Conservation (phyloP, 2,888 invertebrate species). For the Oligia strigilis region DNA sequence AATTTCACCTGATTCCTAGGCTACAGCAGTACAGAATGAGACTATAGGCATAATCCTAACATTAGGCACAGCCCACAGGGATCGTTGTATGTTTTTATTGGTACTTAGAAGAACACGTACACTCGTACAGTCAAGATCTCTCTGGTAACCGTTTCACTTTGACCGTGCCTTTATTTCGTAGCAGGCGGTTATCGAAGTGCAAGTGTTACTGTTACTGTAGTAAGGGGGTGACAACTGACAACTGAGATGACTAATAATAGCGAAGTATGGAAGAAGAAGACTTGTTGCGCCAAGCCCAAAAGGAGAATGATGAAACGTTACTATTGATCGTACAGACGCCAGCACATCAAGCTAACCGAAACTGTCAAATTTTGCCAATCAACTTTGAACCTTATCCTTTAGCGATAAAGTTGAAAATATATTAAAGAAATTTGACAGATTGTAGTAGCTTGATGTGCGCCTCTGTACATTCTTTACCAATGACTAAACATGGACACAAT, state of each 20-base stretch:
- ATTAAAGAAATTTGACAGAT: too few relatives aligned
- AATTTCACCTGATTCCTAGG: background rate
- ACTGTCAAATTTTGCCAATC: too few relatives aligned
- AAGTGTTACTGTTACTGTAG: background rate
- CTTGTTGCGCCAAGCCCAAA: too few relatives aligned
- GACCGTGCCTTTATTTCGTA: background rate
- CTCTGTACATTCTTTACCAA: background rate
- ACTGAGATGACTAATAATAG: background rate
- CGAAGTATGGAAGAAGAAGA: background rate
- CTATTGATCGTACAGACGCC: too few relatives aligned
- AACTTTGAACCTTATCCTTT: too few relatives aligned
- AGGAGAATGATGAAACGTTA: too few relatives aligned
- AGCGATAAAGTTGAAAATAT: too few relatives aligned
- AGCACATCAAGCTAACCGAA: too few relatives aligned
- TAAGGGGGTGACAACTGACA: background rate
- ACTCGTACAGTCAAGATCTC: too few relatives aligned
- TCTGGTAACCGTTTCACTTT: background rate
- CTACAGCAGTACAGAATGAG: background rate
- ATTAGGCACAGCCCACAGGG: too few relatives aligned
- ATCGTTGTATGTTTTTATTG: background rate
- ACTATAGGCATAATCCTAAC: background rate
- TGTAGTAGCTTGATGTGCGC: too few relatives aligned
- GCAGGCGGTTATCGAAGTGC: background rate
- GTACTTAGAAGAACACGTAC: background rate
- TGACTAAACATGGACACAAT: background rate